phyloP scores from a whole-genome alignment of 2,113 vertebrate genomes.

The Thryonomys swinderianus region DNA sequence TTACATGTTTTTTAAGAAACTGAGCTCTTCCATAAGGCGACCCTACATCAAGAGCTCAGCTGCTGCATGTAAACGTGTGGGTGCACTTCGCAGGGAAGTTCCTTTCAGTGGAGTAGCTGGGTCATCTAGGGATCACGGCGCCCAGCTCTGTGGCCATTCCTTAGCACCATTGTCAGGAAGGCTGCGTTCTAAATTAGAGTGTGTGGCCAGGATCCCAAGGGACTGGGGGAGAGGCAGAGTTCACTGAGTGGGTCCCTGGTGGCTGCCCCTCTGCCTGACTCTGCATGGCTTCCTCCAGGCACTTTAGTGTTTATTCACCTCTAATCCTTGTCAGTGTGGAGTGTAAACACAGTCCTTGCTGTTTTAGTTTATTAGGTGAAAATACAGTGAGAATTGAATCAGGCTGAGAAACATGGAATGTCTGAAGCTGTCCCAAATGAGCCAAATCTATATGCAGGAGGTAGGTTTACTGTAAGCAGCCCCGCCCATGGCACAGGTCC shows the following conservation, averaged over 20 bases:
- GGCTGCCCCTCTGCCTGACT: neutral
- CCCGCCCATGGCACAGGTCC: too few species aligned
- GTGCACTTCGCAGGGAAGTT: neutral
- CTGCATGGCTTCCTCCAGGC: neutral
- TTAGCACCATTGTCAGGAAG: neutral
- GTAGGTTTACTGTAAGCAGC: neutral
- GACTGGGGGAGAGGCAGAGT: neutral
- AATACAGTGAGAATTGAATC: neutral
- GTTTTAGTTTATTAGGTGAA: neutral
- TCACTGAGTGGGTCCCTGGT: neutral
- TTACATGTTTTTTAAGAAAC: neutral
- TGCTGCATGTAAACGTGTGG: neutral
- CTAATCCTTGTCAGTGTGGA: too few species aligned
- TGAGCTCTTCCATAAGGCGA: neutral
- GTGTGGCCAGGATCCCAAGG: neutral
- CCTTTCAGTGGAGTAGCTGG: too few species aligned
- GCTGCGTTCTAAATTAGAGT: neutral
- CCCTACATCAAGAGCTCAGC: too few species aligned
- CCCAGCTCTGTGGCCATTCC: accelerated
- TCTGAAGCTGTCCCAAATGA: neutral
- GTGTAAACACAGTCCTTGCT: neutral
- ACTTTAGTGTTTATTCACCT: neutral
- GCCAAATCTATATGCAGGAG: too few species aligned
- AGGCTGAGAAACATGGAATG: neutral
- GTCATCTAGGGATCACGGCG: neutral